Evolutionary conservation across 2,113 vertebrate genomes (phyloP), one percentile per base, ranked within the genome.

Genomic region (Periophthalmus modestus): DNA sequence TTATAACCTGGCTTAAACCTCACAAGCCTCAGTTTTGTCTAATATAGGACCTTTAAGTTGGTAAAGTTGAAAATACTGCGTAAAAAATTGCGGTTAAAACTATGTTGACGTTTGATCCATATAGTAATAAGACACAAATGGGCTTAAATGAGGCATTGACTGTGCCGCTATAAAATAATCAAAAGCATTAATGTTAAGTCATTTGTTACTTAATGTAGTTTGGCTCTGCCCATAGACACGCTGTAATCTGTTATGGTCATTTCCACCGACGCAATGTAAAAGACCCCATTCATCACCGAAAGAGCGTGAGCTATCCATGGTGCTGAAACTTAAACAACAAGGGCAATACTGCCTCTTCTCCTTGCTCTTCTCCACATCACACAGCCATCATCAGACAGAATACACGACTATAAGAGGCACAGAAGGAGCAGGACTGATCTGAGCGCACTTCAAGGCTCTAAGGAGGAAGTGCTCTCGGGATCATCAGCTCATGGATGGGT

Each of bases 241-340:
- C 19, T 59, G 50, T 71, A 50, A 67, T 66, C 48, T 69, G 23
- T 39, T 13, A 28, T 80, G 34, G 43, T 75, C 65, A 72, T 43
- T 73, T 48, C 48, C 12, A 48, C 9, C 16, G 66, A 78, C 12
- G 23, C 59, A 63, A 74, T 76, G 39, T 0, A 63, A 62, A 69
- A 23, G 2, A 66, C 36, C 34, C 0, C 50, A 66, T 71, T 46
- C 16, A 57, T 58, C 70, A 78, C 55, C 6, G 34, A 65, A 59
- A 46, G 9, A 50, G 59, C 34, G 50, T 76, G 82, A 76, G 84
- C 85, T 81, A 36, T 75, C 85, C 78, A 0, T 82, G 83, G 85
- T 87, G 71, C 83, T 87, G 84, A 88, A 84, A 85, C 70, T 72
- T 57, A 5, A 82, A 78, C 63, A 76, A 73, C 13, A 68, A 75